These are phyloP conservation scores for Lasioglossum figueresi DNA, from an alignment of 2,888 invertebrate species.

Conservation along the genomic window DNA sequence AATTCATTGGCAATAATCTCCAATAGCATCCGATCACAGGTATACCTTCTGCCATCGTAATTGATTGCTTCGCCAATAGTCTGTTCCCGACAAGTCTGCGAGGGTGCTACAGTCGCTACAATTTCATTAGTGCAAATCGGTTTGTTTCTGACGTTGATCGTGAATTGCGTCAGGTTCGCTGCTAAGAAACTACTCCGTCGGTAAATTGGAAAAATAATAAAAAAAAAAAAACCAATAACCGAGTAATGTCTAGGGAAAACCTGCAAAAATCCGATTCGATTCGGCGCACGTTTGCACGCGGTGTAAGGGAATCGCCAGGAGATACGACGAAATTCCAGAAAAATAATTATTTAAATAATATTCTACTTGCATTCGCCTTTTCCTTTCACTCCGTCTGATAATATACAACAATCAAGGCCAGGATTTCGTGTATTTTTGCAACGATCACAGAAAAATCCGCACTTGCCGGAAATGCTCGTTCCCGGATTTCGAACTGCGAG, in stretches of 20 bases:
- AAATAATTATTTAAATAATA: no score
- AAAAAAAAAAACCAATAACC: neutral
- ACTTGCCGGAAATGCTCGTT: neutral
- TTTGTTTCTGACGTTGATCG: constrained; percentile 25
- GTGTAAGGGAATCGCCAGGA: neutral
- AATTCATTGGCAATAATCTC: constrained; percentile 27
- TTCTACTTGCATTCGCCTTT: no score
- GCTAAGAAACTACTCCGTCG: neutral
- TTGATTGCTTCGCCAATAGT: constrained; percentile 30
- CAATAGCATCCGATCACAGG: neutral
- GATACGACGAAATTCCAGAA: neutral
- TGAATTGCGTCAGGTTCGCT: neutral
- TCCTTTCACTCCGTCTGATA: no score
- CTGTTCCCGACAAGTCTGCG: neutral
- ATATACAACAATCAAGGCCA: neutral
- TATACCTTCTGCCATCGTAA: neutral
- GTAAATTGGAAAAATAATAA: constrained; percentile 9
- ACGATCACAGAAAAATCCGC: neutral
- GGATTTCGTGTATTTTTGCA: neutral
- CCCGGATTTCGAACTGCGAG: neutral
- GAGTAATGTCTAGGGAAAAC: neutral
- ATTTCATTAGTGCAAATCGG: constrained; percentile 30
- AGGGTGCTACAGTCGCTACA: constrained; percentile 12
- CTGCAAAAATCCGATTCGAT: neutral
- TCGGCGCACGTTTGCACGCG: neutral